phyloP scores from a whole-genome alignment of 2,113 vertebrate genomes.

The Orycteropus afer region DNA sequence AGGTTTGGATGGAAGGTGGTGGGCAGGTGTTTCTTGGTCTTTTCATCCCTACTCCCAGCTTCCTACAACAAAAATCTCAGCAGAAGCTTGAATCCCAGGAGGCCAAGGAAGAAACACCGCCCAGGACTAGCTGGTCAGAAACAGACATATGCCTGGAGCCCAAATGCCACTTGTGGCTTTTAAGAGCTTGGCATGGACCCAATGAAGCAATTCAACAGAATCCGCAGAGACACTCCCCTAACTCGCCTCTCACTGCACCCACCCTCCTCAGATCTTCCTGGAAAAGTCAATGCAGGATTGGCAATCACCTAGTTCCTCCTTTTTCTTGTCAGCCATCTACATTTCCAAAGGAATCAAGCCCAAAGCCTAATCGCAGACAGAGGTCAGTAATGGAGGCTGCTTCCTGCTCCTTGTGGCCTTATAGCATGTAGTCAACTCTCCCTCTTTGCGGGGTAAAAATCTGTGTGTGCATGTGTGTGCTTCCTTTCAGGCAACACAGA shows the following conservation, averaged over 20 bases:
- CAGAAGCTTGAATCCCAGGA: not conserved
- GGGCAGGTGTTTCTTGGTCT: not conserved
- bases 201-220: conserved; percentile 19
- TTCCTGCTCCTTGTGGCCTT: not conserved
- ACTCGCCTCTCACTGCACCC: not conserved
- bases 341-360: conserved; percentile 17
- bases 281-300: conserved; percentile 39
- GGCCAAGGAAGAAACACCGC: not conserved
- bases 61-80: not conserved
- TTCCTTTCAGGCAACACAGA: not conserved
- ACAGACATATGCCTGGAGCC: not conserved
- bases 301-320: not conserved
- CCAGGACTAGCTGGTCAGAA: not conserved
- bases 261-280: conserved; percentile 52
- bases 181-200: conserved; percentile 64
- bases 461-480: accelerated
- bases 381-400: not conserved
- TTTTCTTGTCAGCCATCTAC: not conserved
- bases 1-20: not conserved
- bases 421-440: not conserved
- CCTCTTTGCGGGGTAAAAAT: accelerated
- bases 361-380: not conserved
- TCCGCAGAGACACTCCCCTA: not conserved
- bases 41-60: not conserved
- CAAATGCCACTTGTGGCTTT: not conserved